Conservation (phyloP, 2,888 invertebrate genomes). For the Eulithis testata region DNA sequence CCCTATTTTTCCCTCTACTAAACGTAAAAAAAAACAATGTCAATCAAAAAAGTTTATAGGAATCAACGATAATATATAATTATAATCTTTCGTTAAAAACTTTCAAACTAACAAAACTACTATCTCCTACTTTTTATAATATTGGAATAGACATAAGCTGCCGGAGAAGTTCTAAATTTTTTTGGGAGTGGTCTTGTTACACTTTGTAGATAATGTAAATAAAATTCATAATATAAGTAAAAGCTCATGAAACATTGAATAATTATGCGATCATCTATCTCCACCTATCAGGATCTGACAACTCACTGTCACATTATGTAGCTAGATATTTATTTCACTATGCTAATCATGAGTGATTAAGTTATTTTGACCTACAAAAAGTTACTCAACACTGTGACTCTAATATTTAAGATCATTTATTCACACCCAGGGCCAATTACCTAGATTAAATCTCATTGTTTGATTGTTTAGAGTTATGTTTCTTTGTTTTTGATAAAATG, state of each 20-base stretch:
- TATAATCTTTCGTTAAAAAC: too few relatives aligned
- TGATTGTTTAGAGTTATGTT: conserved; percentile 9
- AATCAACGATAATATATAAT: too few relatives aligned
- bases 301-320: conserved; percentile 10
- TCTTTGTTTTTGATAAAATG: not conserved
- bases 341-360: conserved; percentile 23
- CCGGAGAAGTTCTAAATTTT: too few relatives aligned
- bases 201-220: not conserved
- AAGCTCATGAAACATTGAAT: not conserved
- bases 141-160: too few relatives aligned
- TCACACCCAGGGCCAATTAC: conserved; percentile 14
- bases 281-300: conserved; percentile 1
- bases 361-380: conserved; percentile 28
- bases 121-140: too few relatives aligned
- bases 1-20: too few relatives aligned
- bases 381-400: conserved; percentile 23
- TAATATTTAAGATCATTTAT: conserved; percentile 19
- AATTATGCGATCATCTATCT: conserved; percentile 19
- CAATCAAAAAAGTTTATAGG: too few relatives aligned
- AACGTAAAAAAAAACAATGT: too few relatives aligned
- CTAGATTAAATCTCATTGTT: conserved; percentile 16
- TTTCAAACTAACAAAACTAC: too few relatives aligned
- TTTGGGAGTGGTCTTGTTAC: too few relatives aligned
- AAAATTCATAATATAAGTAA: not conserved
- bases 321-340: not conserved